Percentiles rank a stretch among this genome's conserved stretches.
Conservation (phyloP, 2,113 vertebrate species). For the Tenrec ecaudatus region DNA sequence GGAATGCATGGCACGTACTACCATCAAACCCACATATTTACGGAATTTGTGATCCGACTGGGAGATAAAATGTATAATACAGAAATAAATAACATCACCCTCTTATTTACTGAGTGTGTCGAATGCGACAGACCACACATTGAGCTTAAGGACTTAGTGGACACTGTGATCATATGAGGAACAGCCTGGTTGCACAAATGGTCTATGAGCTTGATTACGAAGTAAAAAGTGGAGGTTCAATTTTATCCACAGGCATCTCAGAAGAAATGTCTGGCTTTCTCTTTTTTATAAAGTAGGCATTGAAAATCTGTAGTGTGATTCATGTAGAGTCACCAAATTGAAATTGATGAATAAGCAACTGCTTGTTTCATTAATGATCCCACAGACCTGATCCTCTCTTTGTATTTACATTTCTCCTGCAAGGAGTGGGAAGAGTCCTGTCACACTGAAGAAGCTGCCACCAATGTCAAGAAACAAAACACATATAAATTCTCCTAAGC, state of each 20-base stretch:
- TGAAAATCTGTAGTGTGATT: not conserved
- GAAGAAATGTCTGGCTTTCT: not conserved
- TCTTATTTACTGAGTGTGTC: not conserved
- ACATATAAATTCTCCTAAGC: too few relatives aligned
- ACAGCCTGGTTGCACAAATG: not conserved
- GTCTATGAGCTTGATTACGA: not conserved
- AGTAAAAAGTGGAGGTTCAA: not conserved
- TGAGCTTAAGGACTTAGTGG: not conserved
- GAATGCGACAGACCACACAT: not conserved
- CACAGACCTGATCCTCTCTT: not conserved
- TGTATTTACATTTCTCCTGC: not conserved
- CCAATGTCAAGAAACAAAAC: too few relatives aligned
- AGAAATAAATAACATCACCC: not conserved
- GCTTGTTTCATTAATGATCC: too few relatives aligned
- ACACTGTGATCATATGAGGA: not conserved
- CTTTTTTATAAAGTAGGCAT: not conserved
- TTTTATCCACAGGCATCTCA: not conserved
- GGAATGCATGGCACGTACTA: accelerated
- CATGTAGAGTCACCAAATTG: not conserved
- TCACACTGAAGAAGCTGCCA: too few relatives aligned
- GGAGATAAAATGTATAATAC: not conserved
- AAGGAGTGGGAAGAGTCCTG: too few relatives aligned
- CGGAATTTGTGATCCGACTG: not conserved
- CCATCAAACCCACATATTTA: too few relatives aligned
- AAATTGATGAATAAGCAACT: not conserved